Evolutionary conservation across 2,888 invertebrate species (phyloP).

Genomic region (Ptilodon capucinus): DNA sequence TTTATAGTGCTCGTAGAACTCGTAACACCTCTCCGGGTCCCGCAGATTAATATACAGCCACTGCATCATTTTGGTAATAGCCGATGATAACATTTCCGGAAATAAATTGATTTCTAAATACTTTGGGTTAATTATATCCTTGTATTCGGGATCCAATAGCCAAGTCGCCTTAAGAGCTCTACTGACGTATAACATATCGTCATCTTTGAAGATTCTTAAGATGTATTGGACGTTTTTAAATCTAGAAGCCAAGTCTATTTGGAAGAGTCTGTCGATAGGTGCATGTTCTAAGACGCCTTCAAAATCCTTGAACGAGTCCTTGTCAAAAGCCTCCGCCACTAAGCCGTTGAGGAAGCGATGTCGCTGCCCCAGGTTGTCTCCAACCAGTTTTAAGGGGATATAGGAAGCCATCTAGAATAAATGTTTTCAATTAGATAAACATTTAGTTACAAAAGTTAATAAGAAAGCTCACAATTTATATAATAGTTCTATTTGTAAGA

Average conservation of each 20-base stretch:
- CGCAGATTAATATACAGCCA: slow-evolving; percentile 43
- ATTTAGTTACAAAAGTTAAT: too few species aligned
- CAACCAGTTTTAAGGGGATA: slow-evolving; percentile 43
- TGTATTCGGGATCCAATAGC: slow-evolving; percentile 45
- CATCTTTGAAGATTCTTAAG: slow-evolving; percentile 49
- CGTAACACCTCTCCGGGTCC: slow-evolving; percentile 41
- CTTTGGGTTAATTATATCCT: slow-evolving; percentile 50
- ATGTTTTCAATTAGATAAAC: neutral
- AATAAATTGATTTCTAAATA: slow-evolving; percentile 53
- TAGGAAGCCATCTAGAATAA: slow-evolving; percentile 37
- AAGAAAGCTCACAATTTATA: too few species aligned
- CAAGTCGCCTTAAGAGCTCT: slow-evolving; percentile 57
- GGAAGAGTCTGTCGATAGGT: slow-evolving; percentile 54
- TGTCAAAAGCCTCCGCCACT: slow-evolving; percentile 31
- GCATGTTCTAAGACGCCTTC: slow-evolving; percentile 38
- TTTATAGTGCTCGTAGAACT: slow-evolving; percentile 55
- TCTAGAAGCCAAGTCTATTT: slow-evolving; percentile 60
- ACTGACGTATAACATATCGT: slow-evolving; percentile 62
- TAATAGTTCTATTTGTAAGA: too few species aligned
- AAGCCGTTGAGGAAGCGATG: slow-evolving; percentile 47
- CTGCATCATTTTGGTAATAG: slow-evolving; percentile 48
- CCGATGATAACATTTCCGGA: slow-evolving; percentile 55
- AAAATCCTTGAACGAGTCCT: slow-evolving; percentile 18
- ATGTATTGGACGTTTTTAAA: slow-evolving; percentile 51
- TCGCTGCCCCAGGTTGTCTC: slow-evolving; percentile 48